Base-by-base conservation (phyloP, 2,113 vertebrate genomes). In the Lagenorhynchus albirostris region DNA sequence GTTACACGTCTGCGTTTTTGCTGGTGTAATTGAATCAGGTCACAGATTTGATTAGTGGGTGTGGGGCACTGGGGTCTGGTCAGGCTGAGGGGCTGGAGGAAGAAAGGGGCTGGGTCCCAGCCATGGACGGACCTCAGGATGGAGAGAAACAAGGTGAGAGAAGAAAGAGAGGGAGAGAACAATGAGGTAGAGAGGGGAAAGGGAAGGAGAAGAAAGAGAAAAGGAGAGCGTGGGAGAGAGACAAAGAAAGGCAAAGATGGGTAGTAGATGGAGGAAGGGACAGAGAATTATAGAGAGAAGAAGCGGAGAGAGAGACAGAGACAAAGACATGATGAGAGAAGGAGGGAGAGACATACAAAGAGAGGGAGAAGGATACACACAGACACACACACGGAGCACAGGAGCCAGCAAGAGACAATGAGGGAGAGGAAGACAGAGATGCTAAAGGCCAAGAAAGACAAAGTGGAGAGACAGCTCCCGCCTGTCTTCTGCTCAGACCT, bases 21-120 rank as follows among this genome's bases (percentile, higher is more conserved):
- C 98, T 97, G 89, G 96, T 98, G 74, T 99, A 99, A 99, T 99
- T 93, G 95, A 98, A 99, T 99, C 98, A 99, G 97, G 79, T 97
- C 67, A 0, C 13, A 98, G 98, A 98, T 98, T 98, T 98, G 98
- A 98, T 99, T 99, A 98, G 98, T 97, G 97, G 95, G 97, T 98
- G 97, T 98, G 97, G 96, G 98, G 58, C 60, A 50, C 96, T 62
- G 92, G 96, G 96, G 85, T 97, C 96, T 98, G 97, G 96, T 96
- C 96, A 96, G 97, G 89, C 70, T 88, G 95, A 88, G 84, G 70
- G 80, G 41, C 79, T 93, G 85, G 80, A 91, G 82, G 87, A 33
- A 93, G 82, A 73, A 58, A 95, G 33, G 25, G 55, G 15, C 74
- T 36, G 41, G 21, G 83, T 80, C 36, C 58, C 44, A 91, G 92